phyloP scores from a whole-genome alignment of 2,113 vertebrate species.

The Labeo catla region DNA sequence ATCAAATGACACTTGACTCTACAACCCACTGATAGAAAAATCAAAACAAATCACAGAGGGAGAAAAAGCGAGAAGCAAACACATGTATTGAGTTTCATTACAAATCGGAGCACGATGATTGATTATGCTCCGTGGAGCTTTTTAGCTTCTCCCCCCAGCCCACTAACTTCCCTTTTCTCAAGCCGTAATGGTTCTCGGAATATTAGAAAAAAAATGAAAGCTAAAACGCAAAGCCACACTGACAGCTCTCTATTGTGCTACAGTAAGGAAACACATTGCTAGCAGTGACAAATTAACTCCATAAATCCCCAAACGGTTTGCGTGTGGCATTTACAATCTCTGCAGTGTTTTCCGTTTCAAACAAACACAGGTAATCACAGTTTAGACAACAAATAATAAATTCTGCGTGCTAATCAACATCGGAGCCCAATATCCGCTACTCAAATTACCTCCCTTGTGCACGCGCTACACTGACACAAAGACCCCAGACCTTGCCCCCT shows the following conservation, averaged over 20 bases:
- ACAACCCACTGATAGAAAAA: constrained; percentile 26
- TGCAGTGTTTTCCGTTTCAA: constrained; percentile 41
- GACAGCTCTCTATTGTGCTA: background rate
- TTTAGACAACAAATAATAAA: constrained; percentile 53
- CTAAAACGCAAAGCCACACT: background rate
- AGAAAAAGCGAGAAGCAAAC: constrained; percentile 4
- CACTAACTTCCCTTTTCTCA: background rate
- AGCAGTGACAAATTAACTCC: background rate
- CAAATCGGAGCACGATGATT: background rate
- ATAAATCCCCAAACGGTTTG: constrained; percentile 24
- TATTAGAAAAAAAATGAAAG: constrained; percentile 1
- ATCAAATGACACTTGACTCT: constrained; percentile 33
- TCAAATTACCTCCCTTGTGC: constrained; percentile 3
- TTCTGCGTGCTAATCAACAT: constrained; percentile 48
- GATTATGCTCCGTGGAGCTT: background rate
- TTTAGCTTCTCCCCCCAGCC: background rate
- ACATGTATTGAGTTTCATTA: constrained; percentile 15
- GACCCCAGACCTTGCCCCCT: constrained; percentile 14
- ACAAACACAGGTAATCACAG: constrained; percentile 58
- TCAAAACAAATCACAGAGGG: constrained; percentile 14
- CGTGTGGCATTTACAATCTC: constrained; percentile 32
- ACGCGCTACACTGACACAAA: background rate
- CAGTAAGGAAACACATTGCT: background rate
- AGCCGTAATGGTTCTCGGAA: background rate
- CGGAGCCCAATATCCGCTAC: constrained; percentile 24